Percentiles rank a stretch among this genome's conserved stretches.
Conservation (phyloP, 1,140 invertebrate species). For the Whitmania pigra region DNA sequence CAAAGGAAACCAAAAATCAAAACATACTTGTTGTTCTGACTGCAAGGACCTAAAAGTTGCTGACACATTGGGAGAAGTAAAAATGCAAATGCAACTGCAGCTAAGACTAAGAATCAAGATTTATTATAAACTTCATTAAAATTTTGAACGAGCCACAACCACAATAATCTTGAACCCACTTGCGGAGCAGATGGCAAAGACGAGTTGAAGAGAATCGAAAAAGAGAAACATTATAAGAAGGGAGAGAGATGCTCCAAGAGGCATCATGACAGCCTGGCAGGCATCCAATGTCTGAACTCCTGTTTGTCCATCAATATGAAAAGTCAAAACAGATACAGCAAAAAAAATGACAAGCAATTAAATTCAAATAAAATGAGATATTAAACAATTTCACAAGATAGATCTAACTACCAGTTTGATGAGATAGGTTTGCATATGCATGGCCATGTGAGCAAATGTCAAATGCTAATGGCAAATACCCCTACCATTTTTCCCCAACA, state of each 20-base stretch:
- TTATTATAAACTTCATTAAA: not conserved
- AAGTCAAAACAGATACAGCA: too few species aligned
- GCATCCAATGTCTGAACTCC: slow-evolving; percentile 84
- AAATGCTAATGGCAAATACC: too few species aligned
- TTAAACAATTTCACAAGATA: too few species aligned
- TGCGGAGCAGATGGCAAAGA: slow-evolving; percentile 92
- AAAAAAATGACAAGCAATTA: too few species aligned
- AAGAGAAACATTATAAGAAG: slow-evolving; percentile 96
- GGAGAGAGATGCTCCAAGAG: slow-evolving; percentile 84
- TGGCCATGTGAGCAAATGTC: too few species aligned
- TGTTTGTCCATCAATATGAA: slow-evolving; percentile 36
- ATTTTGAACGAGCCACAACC: not conserved
- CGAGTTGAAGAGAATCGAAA: slow-evolving; percentile 92
- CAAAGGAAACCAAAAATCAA: too few species aligned
- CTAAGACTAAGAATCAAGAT: slow-evolving; percentile 59
- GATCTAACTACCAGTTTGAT: too few species aligned
- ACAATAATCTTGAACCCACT: slow-evolving; percentile 51
- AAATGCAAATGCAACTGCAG: slow-evolving; percentile 87
- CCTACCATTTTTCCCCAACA: too few species aligned
- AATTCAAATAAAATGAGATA: too few species aligned
- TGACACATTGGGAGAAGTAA: slow-evolving; percentile 90
- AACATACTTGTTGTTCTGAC: slow-evolving; percentile 50
- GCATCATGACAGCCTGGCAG: slow-evolving; percentile 89
- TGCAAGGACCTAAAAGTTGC: slow-evolving; percentile 76
- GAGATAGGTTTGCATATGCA: not conserved